Conservation (phyloP, 2,797 vertebrate genomes). For the Sarcoramphus papa region DNA sequence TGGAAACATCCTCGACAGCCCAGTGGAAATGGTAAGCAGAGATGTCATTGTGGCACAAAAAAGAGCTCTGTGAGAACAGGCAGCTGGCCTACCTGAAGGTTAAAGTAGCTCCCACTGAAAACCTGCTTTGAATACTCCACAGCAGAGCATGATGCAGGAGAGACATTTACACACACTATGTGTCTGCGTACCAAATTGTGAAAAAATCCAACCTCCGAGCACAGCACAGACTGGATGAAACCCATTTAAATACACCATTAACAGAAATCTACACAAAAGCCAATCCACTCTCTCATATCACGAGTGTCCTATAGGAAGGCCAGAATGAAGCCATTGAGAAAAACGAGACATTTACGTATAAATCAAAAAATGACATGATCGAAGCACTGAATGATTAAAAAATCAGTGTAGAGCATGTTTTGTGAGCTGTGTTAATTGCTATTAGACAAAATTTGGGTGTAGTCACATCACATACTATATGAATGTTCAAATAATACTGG, state of each 20-base stretch:
- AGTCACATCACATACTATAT: not conserved
- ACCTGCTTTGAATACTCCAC: not conserved
- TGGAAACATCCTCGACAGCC: not conserved
- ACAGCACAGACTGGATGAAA: not conserved
- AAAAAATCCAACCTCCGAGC: not conserved
- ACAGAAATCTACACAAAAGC: constrained; percentile 15
- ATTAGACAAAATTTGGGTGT: not conserved
- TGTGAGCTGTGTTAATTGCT: not conserved
- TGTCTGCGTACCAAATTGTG: not conserved
- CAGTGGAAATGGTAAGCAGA: not conserved
- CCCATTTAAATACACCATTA: not conserved
- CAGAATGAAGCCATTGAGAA: constrained; percentile 28
- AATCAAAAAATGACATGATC: not conserved
- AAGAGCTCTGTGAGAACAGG: not conserved
- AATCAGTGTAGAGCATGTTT: not conserved
- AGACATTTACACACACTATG: not conserved
- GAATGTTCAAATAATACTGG: not conserved
- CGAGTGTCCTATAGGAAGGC: constrained; percentile 3
- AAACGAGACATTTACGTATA: not conserved
- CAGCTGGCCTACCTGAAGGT: constrained; percentile 51
- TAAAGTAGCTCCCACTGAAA: not conserved
- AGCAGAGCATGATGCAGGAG: not conserved
- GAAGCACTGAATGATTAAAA: not conserved
- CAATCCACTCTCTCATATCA: not conserved
- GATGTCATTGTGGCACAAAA: not conserved